These are phyloP conservation scores for Microplitis manilae DNA, from an alignment of 2,888 invertebrate genomes.

Conservation along the genomic window DNA sequence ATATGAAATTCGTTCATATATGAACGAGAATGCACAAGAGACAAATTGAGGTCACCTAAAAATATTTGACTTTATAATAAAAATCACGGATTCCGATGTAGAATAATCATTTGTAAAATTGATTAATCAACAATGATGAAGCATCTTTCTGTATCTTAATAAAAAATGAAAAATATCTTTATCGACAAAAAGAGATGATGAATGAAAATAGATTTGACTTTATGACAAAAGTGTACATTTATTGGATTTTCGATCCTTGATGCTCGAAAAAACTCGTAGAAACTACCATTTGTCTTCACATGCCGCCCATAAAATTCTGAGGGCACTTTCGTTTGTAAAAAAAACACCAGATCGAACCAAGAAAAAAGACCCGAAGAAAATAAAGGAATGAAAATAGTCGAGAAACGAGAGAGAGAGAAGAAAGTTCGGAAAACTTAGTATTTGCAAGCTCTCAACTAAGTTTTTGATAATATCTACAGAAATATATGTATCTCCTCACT, in stretches of 20 bases:
- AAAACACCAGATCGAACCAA: conserved; percentile 1
- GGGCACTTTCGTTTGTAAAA: not conserved
- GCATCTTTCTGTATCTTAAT: not conserved
- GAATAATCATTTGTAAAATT: conserved; percentile 44
- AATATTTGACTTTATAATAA: conserved; percentile 55
- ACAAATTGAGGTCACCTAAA: conserved; percentile 47
- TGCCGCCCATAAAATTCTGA: conserved; percentile 19
- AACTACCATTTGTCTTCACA: conserved; percentile 27
- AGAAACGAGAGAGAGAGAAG: not conserved
- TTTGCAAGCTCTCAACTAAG: not conserved
- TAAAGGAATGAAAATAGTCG: not conserved
- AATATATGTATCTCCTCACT: not conserved
- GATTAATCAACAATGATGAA: conserved; percentile 48
- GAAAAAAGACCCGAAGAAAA: conserved; percentile 1
- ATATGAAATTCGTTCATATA: not conserved
- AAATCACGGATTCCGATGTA: conserved; percentile 41
- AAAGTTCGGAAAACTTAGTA: not conserved
- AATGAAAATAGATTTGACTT: conserved; percentile 30
- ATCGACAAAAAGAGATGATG: not conserved
- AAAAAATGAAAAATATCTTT: not conserved
- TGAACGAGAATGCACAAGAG: conserved; percentile 14
- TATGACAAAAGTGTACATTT: conserved; percentile 4
- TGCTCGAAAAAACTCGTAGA: conserved; percentile 22
- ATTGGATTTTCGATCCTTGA: conserved; percentile 17
- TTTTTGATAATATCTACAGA: not conserved